Conservation (phyloP, 1,140 invertebrate genomes). For the Drosophila sturtevanti region DNA sequence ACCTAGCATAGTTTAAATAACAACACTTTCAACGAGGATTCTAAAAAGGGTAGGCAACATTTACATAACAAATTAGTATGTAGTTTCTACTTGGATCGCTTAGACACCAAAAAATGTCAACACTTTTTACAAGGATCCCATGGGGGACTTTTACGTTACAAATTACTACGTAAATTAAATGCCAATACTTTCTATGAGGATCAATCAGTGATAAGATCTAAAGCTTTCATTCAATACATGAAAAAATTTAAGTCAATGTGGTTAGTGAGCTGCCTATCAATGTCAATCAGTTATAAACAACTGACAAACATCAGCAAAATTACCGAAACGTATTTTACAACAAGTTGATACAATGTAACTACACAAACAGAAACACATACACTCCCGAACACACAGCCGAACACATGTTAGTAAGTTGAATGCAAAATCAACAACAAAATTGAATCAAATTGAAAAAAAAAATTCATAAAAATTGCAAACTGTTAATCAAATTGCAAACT, state of each 20-base stretch:
- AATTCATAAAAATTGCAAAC: neutral
- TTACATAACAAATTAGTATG: too few species aligned
- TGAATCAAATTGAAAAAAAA: conserved; percentile 9
- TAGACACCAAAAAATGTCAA: too few species aligned
- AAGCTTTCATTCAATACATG: neutral
- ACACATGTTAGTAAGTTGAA: neutral
- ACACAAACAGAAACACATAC: neutral
- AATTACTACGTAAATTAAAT: too few species aligned
- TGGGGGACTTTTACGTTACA: too few species aligned
- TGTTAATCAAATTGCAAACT: conserved; percentile 55
- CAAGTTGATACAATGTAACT: conserved; percentile 42
- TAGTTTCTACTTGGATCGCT: too few species aligned
- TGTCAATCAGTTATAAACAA: conserved; percentile 59
- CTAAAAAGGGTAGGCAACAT: too few species aligned
- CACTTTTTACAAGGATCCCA: too few species aligned
- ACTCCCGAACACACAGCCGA: neutral
- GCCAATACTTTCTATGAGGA: too few species aligned
- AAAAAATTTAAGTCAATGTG: conserved; percentile 20
- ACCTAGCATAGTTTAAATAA: too few species aligned
- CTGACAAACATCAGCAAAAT: conserved; percentile 26
- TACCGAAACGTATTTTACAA: conserved; percentile 28
- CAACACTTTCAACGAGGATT: too few species aligned
- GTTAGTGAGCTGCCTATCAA: conserved; percentile 58
- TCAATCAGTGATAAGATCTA: too few species aligned
- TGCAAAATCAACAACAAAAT: conserved; percentile 2